Evolutionary conservation across 1,140 invertebrate species (phyloP), one percentile per base, ranked within the genome.

Genomic region (Drosophila parabipectinata): DNA sequence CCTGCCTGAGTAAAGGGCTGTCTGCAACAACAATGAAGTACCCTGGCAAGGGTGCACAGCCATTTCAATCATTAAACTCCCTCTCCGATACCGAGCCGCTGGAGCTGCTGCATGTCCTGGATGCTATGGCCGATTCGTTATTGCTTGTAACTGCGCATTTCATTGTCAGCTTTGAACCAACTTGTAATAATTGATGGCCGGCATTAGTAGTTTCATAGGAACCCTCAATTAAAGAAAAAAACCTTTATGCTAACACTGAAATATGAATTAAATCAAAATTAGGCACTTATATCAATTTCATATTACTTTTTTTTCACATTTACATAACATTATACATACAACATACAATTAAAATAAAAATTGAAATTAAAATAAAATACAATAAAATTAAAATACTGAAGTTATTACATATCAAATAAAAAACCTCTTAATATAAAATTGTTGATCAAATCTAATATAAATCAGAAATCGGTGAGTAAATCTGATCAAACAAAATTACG

Each of bases 21-120:
- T 57, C 81, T 89, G 85, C 81, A 90, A 81, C 84, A 90, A 89
- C 85, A 89, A 85, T 59, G 63, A 68, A 66, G 82, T 61, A 64
- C 82, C 81, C 64, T 74, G 79, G 63, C 50, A 44, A 80, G 47
- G 59, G 51, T 71, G 59, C 74, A n/a, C 30, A 45, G 10, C 28
- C 72, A 75, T 56, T 75, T 74, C 74, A 77, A 77, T 75, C 55
- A 68, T 59, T 32, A 39, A 50, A 55, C 24, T 9, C 62, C 30
- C 14, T 14, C 14, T 47, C 54, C 54, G 24, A 57, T 57, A 48
- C 32, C 26, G 34, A 68, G 24, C 54, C 41, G 18, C 18, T 10
- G 9, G 41, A 14, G 34, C 10, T 37, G 12, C 10, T 12, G 10
- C 34, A 12, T 44, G 39, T 66, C 32, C 8, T 64, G 39, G 37